Conservation (phyloP, 2,113 vertebrate species). For the Spilogale gracilis region DNA sequence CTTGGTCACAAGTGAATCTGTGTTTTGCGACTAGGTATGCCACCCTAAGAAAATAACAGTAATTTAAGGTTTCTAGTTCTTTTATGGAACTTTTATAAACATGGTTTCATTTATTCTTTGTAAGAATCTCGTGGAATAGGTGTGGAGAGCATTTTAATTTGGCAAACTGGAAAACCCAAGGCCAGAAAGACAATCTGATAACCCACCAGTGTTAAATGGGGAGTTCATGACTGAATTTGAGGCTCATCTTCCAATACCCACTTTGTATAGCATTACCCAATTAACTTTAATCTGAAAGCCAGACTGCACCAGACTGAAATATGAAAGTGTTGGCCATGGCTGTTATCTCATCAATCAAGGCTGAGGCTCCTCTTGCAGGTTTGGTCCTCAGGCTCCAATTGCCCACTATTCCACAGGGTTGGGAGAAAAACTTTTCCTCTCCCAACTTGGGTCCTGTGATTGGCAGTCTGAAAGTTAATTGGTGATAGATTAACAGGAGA, state of each 20-base stretch:
- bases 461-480: not conserved
- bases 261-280: not conserved
- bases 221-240: not conserved
- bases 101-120: not conserved
- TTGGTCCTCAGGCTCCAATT: not conserved
- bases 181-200: not conserved
- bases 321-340: not conserved
- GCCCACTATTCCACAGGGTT: not conserved
- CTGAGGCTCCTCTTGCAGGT: not conserved
- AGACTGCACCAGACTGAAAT: not conserved
- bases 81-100: not conserved
- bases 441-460: not conserved
- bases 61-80: not conserved
- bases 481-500: not conserved
- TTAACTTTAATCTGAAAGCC: not conserved
- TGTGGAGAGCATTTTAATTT: not conserved
- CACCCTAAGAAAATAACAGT: not conserved
- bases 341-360: not conserved
- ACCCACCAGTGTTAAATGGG: not conserved
- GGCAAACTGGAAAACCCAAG: not conserved
- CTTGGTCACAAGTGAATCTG: not conserved
- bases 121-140: not conserved
- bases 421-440: not conserved
- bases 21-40: not conserved
- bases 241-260: fast-evolving